A percentile compares a stretch with the other conserved stretches of the same genome.
Conservation (phyloP, 2,888 invertebrate species). For the Lasioglossum oenotherae region DNA sequence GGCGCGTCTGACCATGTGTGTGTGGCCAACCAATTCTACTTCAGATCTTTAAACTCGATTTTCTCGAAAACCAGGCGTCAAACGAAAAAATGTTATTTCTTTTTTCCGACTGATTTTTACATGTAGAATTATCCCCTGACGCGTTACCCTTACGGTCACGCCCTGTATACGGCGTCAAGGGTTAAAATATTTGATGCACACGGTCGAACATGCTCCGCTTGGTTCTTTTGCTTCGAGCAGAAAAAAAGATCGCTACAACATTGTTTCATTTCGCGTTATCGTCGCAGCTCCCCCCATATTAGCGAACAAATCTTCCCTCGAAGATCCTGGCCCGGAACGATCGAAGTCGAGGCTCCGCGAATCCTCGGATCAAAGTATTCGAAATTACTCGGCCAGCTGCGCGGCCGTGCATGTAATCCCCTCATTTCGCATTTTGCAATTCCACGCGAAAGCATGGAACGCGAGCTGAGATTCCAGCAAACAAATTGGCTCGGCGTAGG, state of each 20-base stretch:
- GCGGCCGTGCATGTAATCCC: constrained; percentile 29
- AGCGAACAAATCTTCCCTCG: background rate
- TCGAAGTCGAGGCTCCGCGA: constrained; percentile 23
- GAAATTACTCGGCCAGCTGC: constrained; percentile 31
- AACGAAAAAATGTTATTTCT: too few relatives aligned
- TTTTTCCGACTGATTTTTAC: background rate
- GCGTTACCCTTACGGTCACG: background rate
- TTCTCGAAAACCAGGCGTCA: too few relatives aligned
- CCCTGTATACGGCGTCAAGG: background rate
- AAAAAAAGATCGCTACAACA: background rate
- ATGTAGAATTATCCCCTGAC: background rate
- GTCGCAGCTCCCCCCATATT: background rate
- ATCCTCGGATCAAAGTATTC: constrained; percentile 26
- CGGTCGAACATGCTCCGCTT: background rate
- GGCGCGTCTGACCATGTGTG: too few relatives aligned
- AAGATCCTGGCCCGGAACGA: background rate
- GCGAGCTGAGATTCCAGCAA: constrained; percentile 26
- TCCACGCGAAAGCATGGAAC: constrained; percentile 20
- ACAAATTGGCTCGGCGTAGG: constrained; percentile 23
- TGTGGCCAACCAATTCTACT: too few relatives aligned
- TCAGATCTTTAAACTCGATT: too few relatives aligned
- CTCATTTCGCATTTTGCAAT: constrained; percentile 40
- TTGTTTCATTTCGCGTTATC: constrained; percentile 1
- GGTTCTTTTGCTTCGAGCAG: background rate
- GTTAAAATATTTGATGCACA: background rate